Evolutionary conservation across 2,888 invertebrate genomes (phyloP).

Genomic region (Aporophyla nigra): DNA sequence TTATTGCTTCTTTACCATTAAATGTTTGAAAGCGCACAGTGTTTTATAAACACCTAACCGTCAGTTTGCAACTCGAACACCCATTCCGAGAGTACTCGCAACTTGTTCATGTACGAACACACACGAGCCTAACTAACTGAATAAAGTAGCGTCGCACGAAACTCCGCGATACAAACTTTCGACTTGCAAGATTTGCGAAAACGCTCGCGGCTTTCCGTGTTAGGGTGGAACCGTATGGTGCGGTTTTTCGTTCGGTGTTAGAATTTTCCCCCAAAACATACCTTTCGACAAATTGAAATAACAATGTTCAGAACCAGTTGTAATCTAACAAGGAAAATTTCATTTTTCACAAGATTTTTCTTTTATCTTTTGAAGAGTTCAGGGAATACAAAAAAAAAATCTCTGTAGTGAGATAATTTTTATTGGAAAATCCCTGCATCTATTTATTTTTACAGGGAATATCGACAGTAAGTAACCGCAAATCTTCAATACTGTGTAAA

Average conservation of each 20-base stretch:
- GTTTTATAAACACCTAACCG: conserved; percentile 64
- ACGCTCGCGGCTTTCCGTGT: conserved; percentile 79
- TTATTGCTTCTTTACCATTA: conserved; percentile 48
- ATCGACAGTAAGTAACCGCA: too few relatives aligned
- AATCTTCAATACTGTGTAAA: too few relatives aligned
- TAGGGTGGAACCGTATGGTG: conserved; percentile 60
- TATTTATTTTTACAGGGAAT: neutral
- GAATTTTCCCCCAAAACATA: neutral
- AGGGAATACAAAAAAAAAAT: neutral
- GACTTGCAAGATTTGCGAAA: conserved; percentile 87
- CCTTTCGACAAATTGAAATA: conserved; percentile 3
- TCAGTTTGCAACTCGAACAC: conserved; percentile 67
- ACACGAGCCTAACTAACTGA: conserved; percentile 85
- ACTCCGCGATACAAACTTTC: conserved; percentile 86
- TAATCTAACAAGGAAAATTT: neutral
- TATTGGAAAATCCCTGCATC: neutral
- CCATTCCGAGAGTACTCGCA: conserved; percentile 66
- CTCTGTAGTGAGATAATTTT: too few relatives aligned
- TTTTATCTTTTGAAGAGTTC: neutral
- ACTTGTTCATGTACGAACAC: conserved; percentile 80
- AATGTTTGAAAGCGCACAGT: conserved; percentile 52
- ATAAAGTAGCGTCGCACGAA: conserved; percentile 82
- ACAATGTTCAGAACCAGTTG: neutral
- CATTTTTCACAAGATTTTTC: too few relatives aligned
- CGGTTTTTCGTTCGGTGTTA: conserved; percentile 24